A percentile compares a stretch with the other conserved stretches of the same genome.
Conservation (phyloP, 1,140 invertebrate species). For the Drosophila pandora region DNA sequence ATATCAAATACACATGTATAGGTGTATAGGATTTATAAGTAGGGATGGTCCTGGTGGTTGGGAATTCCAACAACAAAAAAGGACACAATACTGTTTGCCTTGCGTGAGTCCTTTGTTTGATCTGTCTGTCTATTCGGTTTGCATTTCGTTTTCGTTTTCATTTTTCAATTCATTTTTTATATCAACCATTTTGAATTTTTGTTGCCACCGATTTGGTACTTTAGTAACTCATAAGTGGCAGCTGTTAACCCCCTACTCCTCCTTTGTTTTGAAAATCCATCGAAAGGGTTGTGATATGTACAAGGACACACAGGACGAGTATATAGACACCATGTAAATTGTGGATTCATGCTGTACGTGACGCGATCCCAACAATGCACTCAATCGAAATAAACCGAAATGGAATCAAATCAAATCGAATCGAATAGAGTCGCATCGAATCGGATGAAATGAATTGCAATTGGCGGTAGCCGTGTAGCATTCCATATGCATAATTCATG, state of each 20-base stretch:
- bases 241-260: slow-evolving; percentile 34
- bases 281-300: slow-evolving; percentile 32
- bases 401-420: slow-evolving; percentile 35
- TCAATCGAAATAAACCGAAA: slow-evolving; percentile 30
- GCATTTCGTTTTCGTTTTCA: slow-evolving; percentile 71
- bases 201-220: slow-evolving; percentile 32
- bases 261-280: not conserved
- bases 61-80: slow-evolving; percentile 1
- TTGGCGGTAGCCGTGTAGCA: slow-evolving; percentile 7
- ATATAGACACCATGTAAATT: slow-evolving; percentile 20
- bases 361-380: slow-evolving; percentile 9
- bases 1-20: slow-evolving; percentile 32
- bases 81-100: slow-evolving; percentile 16
- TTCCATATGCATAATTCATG: slow-evolving; percentile 53
- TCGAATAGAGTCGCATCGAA: slow-evolving; percentile 14
- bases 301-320: not conserved
- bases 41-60: slow-evolving; percentile 44
- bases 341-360: slow-evolving; percentile 2
- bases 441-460: slow-evolving; percentile 46
- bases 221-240: slow-evolving; percentile 70
- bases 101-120: slow-evolving; percentile 40
- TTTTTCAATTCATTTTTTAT: slow-evolving; percentile 61
- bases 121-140: slow-evolving; percentile 45
- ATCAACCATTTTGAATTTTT: slow-evolving; percentile 69
- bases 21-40: slow-evolving; percentile 11